Percentiles rank a stretch among this genome's conserved stretches.
These are phyloP conservation scores for Timandra comae DNA, from an alignment of 2,888 invertebrate genomes.

Conservation along the genomic window DNA sequence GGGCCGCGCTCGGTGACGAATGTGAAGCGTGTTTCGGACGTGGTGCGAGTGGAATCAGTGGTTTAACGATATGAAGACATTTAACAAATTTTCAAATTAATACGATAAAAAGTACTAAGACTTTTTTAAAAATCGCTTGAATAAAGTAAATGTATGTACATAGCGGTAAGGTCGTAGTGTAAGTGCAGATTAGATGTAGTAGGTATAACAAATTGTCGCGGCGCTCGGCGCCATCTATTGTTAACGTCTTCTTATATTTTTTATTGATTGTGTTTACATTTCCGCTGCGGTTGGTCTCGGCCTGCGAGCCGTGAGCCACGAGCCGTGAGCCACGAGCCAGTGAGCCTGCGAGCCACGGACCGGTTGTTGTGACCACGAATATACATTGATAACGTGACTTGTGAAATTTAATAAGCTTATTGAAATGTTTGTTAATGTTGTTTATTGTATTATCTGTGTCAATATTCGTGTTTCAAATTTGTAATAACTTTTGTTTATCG, in stretches of 20 bases:
- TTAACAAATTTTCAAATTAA: slow-evolving; percentile 76
- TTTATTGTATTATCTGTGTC: too few species aligned
- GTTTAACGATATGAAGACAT: slow-evolving; percentile 69
- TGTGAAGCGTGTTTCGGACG: slow-evolving; percentile 40
- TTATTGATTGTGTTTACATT: slow-evolving; percentile 44
- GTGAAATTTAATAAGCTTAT: too few species aligned
- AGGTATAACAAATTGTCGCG: slow-evolving; percentile 74
- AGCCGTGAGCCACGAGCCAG: slow-evolving; percentile 11
- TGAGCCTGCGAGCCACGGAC: too few species aligned
- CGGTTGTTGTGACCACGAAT: too few species aligned
- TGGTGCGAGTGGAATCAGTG: slow-evolving; percentile 72
- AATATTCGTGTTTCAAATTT: slow-evolving; percentile 4
- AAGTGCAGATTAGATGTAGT: slow-evolving; percentile 73
- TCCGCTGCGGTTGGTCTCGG: slow-evolving; percentile 26
- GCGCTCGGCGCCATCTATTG: slow-evolving; percentile 36
- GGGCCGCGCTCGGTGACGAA: slow-evolving; percentile 24
- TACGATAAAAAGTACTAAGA: slow-evolving; percentile 72
- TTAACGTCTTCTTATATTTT: slow-evolving; percentile 34
- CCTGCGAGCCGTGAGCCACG: slow-evolving; percentile 11
- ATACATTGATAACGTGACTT: too few species aligned
- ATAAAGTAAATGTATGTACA: slow-evolving; percentile 70
- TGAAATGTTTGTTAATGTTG: too few species aligned
- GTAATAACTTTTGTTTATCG: slow-evolving; percentile 2
- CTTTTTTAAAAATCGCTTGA: slow-evolving; percentile 71
- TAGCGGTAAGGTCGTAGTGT: slow-evolving; percentile 66